These are phyloP conservation scores for Sebastes nivosus DNA, from an alignment of 2,797 vertebrate species.

Conservation along the genomic window DNA sequence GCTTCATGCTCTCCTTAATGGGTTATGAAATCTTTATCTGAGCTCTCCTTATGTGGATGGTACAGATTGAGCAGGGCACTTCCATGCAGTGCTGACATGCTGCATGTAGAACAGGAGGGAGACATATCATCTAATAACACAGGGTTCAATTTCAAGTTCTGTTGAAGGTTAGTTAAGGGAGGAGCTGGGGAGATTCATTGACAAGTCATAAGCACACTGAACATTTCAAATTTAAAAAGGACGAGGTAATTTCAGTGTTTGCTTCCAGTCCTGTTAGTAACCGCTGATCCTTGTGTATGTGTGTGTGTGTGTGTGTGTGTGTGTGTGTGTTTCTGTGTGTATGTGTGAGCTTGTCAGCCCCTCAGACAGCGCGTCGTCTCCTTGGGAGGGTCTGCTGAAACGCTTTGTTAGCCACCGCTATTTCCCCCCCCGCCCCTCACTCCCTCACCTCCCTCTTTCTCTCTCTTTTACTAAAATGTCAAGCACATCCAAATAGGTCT, in stretches of 20 bases:
- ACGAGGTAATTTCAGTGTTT: not conserved
- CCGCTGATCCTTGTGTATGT: not conserved
- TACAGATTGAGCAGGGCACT: constrained; percentile 23
- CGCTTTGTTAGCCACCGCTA: constrained; percentile 71
- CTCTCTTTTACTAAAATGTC: constrained; percentile 77
- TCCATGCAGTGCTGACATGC: constrained; percentile 28
- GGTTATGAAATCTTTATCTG: constrained; percentile 52
- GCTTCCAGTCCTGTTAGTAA: not conserved
- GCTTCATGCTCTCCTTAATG: constrained; percentile 41
- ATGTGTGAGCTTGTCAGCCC: constrained; percentile 32
- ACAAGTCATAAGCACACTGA: not conserved
- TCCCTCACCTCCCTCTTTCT: constrained; percentile 55
- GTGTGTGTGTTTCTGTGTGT: not conserved
- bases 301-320: not conserved
- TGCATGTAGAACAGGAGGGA: not conserved
- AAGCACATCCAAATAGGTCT: constrained; percentile 75
- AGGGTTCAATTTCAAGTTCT: constrained; percentile 12
- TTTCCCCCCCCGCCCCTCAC: constrained; percentile 47
- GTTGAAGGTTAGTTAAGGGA: not conserved
- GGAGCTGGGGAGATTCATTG: not conserved
- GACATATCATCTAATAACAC: constrained; percentile 29
- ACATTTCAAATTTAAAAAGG: not conserved
- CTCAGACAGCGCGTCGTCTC: constrained; percentile 29
- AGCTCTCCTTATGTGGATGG: constrained; percentile 28
- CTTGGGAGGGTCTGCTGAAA: constrained; percentile 33